These are phyloP conservation scores for Athalia circularis DNA, from an alignment of 2,888 invertebrate species.

Conservation along the genomic window DNA sequence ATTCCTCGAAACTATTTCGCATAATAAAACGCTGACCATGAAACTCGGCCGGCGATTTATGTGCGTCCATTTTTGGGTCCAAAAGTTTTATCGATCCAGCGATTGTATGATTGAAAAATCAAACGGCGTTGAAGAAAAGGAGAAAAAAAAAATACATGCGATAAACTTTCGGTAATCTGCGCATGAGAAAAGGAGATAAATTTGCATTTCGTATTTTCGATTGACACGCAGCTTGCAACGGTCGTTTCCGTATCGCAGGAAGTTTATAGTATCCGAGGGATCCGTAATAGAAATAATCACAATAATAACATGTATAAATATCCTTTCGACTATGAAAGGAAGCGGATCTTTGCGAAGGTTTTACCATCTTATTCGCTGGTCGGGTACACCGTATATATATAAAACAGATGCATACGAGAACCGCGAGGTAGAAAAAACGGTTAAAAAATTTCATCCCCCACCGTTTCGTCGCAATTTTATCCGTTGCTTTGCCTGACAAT, in stretches of 20 bases:
- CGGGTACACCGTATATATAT: too few relatives aligned
- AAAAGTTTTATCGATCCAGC: not conserved
- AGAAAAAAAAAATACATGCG: too few relatives aligned
- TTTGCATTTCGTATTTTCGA: not conserved
- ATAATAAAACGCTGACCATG: not conserved
- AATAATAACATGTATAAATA: slow-evolving; percentile 34
- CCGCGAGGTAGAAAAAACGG: slow-evolving; percentile 21
- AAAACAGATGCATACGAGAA: too few relatives aligned
- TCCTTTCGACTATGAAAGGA: slow-evolving; percentile 15
- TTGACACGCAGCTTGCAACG: not conserved
- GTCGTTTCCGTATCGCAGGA: slow-evolving; percentile 26
- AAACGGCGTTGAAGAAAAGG: too few relatives aligned
- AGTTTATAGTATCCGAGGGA: slow-evolving; percentile 1
- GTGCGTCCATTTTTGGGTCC: too few relatives aligned
- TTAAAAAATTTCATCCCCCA: slow-evolving; percentile 44
- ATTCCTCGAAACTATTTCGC: not conserved
- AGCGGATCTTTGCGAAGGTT: slow-evolving; percentile 5
- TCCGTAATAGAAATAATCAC: slow-evolving; percentile 43
- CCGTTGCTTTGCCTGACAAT: slow-evolving; percentile 72
- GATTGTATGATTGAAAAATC: not conserved
- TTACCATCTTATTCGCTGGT: too few relatives aligned
- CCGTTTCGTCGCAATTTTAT: slow-evolving; percentile 49
- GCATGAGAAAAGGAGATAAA: not conserved
- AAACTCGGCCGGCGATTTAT: too few relatives aligned
- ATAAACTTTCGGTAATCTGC: too few relatives aligned